Percentiles rank a stretch among this genome's conserved stretches.
Evolutionary conservation across 1,140 invertebrate genomes (phyloP).

Genomic region (Hermatobates lingyangjiaoensis): DNA sequence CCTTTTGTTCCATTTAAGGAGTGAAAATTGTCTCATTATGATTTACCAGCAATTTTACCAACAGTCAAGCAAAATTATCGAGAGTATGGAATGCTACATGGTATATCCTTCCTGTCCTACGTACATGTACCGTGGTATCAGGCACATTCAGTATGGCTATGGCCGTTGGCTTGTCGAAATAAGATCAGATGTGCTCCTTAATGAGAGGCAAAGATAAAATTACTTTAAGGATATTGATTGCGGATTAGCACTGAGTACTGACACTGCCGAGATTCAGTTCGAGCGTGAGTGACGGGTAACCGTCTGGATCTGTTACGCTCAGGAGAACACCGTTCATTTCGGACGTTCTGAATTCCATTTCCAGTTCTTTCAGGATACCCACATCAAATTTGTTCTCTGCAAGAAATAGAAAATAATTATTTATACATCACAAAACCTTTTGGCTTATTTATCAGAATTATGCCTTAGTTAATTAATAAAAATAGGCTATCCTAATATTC

Average conservation of each 20-base stretch:
- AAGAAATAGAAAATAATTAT: constrained; percentile 13
- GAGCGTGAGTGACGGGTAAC: constrained; percentile 47
- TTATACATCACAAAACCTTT: background rate
- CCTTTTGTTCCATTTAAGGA: no score
- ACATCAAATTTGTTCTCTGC: constrained; percentile 49
- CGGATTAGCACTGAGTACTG: constrained; percentile 16
- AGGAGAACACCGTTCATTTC: constrained; percentile 62
- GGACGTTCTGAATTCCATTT: constrained; percentile 66
- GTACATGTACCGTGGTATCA: no score
- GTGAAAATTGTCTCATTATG: no score
- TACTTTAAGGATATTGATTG: background rate
- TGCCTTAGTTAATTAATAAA: background rate
- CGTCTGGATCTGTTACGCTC: constrained; percentile 39
- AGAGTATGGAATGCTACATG: no score
- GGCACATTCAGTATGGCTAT: no score
- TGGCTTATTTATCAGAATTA: background rate
- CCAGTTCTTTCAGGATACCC: constrained; percentile 43
- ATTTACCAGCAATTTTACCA: no score
- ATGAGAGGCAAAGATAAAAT: no score
- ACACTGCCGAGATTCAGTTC: constrained; percentile 59
- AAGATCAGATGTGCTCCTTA: no score
- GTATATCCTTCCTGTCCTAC: no score
- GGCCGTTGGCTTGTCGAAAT: no score
- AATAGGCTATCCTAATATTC: no score
- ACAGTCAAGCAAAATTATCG: no score